Percentiles rank a stretch among this genome's conserved stretches.
These are phyloP conservation scores for Epinephelus awoara DNA, from an alignment of 2,797 vertebrate genomes.

Conservation along the genomic window DNA sequence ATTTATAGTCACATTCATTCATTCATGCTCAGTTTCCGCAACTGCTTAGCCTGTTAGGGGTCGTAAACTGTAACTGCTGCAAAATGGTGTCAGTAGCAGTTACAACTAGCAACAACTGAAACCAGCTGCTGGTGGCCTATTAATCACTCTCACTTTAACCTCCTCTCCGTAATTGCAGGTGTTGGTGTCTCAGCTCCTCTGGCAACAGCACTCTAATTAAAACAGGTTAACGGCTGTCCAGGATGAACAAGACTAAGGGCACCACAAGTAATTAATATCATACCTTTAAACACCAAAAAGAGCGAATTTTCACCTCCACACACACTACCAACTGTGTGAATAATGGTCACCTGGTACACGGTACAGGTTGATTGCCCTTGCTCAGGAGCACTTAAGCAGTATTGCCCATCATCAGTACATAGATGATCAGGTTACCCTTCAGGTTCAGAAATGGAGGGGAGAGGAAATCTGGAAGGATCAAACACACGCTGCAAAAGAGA, in stretches of 20 bases:
- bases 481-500: no score
- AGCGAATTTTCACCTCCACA: background rate
- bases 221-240: conserved; percentile 60
- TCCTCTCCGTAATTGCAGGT: conserved; percentile 41
- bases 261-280: conserved; percentile 45
- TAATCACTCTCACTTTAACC: conserved; percentile 29
- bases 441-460: no score
- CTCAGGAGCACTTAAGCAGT: no score
- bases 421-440: no score
- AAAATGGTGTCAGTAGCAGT: background rate
- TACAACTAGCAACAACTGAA: background rate
- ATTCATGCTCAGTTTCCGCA: no score
- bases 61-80: background rate
- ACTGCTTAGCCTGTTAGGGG: no score
- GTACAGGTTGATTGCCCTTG: no score
- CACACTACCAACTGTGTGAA: background rate
- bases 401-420: no score
- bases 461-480: no score
- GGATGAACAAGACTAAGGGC: conserved; percentile 29
- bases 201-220: conserved; percentile 44
- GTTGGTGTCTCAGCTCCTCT: conserved; percentile 33
- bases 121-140: background rate
- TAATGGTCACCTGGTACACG: background rate
- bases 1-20: background rate
- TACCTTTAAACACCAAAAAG: conserved; percentile 30